Percentiles rank a stretch among this genome's conserved stretches.
Conservation (phyloP, 1,140 invertebrate genomes). For the Sarcophaga bullata region DNA sequence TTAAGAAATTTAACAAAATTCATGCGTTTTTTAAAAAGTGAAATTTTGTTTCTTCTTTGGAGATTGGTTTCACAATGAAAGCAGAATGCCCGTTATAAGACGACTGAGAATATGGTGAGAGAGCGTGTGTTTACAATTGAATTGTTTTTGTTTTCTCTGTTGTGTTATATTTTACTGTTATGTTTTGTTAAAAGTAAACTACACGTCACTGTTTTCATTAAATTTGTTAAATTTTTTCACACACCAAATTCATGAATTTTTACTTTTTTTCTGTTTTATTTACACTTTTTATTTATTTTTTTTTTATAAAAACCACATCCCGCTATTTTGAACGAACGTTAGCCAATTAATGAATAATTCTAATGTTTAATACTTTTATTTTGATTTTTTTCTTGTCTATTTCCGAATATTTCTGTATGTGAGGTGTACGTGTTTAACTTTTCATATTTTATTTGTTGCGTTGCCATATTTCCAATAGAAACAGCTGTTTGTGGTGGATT, state of each 20-base stretch:
- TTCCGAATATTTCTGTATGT: neutral
- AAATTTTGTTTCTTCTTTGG: too few relatives aligned
- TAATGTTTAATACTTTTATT: neutral
- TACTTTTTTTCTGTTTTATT: slow-evolving; percentile 1
- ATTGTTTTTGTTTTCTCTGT: too few relatives aligned
- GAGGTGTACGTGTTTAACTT: slow-evolving; percentile 31
- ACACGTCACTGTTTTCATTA: neutral
- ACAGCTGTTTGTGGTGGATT: neutral
- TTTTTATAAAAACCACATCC: neutral
- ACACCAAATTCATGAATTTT: neutral
- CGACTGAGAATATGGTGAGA: too few relatives aligned
- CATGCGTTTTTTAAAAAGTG: too few relatives aligned
- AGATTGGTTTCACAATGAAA: too few relatives aligned
- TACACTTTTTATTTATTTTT: neutral
- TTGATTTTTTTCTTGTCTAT: neutral
- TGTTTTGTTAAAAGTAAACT: neutral
- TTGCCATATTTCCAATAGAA: neutral
- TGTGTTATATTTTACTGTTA: too few relatives aligned
- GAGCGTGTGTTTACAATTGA: too few relatives aligned
- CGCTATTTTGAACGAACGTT: too few relatives aligned
- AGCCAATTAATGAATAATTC: too few relatives aligned
- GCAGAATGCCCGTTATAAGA: too few relatives aligned
- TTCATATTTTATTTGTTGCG: neutral
- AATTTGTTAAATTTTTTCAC: too few relatives aligned
- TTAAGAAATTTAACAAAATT: too few relatives aligned